Evolutionary conservation across 1,140 invertebrate genomes (phyloP).

Genomic region (Bombus turneri): DNA sequence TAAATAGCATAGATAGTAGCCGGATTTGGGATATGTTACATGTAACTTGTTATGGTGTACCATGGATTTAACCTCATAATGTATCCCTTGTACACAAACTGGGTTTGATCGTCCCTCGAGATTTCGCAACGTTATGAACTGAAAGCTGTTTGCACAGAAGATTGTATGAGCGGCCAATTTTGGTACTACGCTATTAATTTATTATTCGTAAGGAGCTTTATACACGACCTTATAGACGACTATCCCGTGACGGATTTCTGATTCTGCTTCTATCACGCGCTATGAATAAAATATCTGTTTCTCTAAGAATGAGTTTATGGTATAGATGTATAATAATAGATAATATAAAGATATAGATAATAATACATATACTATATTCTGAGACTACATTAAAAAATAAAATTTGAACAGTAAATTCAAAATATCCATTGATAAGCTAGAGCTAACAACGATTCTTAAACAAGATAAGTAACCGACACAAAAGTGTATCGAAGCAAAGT

Average conservation of each 20-base stretch:
- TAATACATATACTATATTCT: no score
- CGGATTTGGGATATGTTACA: constrained; percentile 38
- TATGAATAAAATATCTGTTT: not conserved
- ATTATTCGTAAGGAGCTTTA: constrained; percentile 54
- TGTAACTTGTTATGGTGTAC: constrained; percentile 27
- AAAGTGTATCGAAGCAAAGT: not conserved
- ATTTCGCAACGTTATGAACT: constrained; percentile 53
- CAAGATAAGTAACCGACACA: not conserved
- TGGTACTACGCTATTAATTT: constrained; percentile 51
- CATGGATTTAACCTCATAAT: not conserved
- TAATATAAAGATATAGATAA: no score
- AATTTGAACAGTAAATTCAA: no score
- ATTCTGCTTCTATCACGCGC: not conserved
- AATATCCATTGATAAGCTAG: not conserved
- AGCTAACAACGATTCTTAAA: not conserved
- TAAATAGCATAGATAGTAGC: constrained; percentile 7
- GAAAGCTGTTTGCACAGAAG: constrained; percentile 54
- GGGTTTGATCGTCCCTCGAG: constrained; percentile 48
- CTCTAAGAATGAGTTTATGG: not conserved
- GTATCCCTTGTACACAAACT: constrained; percentile 28
- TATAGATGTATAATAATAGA: no score
- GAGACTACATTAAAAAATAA: no score
- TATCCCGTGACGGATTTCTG: not conserved
- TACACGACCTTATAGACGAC: not conserved
- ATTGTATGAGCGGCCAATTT: constrained; percentile 55